Evolutionary conservation across 2,113 vertebrate genomes (phyloP).

Genomic region (Oophaga pumilio): DNA sequence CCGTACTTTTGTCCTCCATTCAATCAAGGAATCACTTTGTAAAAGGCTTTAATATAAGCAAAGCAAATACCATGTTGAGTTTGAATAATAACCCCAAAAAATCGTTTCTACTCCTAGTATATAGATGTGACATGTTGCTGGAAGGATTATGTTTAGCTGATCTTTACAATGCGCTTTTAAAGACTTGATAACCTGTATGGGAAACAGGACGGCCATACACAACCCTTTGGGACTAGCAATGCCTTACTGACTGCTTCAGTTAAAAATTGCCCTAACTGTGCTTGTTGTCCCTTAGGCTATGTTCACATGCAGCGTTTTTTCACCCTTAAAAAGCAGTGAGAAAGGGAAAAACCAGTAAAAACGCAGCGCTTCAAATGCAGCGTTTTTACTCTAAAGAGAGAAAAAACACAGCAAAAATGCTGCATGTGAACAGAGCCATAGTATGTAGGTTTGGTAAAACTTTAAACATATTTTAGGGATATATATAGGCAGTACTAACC

Average conservation of each 20-base stretch:
- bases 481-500: neutral
- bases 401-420: no score
- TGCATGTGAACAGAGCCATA: neutral
- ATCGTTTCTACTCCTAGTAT: no score
- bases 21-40: neutral
- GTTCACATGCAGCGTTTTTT: no score
- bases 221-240: neutral
- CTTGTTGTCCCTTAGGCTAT: neutral
- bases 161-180: neutral
- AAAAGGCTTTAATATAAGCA: slow-evolving; percentile 4
- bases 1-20: neutral
- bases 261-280: neutral
- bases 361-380: no score
- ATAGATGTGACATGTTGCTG: neutral
- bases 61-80: neutral
- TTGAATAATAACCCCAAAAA: neutral
- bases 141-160: neutral
- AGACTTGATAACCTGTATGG: neutral
- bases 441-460: neutral
- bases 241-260: neutral
- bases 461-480: neutral
- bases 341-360: no score
- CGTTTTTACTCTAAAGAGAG: no score
- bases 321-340: no score
- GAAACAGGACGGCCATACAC: neutral